Conservation (phyloP, 1,140 invertebrate species). For the Anoplolepis gracilipes region DNA sequence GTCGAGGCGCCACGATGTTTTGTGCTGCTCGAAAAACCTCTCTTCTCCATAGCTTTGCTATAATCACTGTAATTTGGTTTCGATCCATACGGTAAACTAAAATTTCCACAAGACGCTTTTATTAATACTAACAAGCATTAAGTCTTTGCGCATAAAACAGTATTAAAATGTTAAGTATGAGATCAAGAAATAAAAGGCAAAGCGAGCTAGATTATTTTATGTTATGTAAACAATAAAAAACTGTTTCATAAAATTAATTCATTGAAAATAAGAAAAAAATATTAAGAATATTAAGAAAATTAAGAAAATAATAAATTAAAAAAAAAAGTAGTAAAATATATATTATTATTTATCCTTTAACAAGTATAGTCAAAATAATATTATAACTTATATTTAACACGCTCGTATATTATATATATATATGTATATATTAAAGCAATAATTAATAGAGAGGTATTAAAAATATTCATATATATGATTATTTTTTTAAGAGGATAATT, state of each 20-base stretch:
- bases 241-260: background rate
- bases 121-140: background rate
- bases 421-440: background rate
- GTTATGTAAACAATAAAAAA: background rate
- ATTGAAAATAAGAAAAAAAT: background rate
- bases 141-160: background rate
- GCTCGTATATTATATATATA: no score
- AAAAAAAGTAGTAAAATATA: background rate
- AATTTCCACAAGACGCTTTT: constrained; percentile 12
- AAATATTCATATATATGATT: no score
- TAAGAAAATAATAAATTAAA: no score
- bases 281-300: no score
- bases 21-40: constrained; percentile 77
- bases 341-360: background rate
- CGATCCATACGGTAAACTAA: constrained; percentile 87
- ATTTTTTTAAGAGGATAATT: no score
- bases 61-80: constrained; percentile 87
- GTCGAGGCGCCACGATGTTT: constrained; percentile 82
- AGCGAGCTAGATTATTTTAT: background rate
- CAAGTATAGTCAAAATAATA: background rate
- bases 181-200: background rate
- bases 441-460: background rate
- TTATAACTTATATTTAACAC: background rate
- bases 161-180: background rate
- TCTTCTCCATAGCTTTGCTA: constrained; percentile 80